Conservation (phyloP, 2,888 invertebrate genomes). For the Amblyjoppa proteus region DNA sequence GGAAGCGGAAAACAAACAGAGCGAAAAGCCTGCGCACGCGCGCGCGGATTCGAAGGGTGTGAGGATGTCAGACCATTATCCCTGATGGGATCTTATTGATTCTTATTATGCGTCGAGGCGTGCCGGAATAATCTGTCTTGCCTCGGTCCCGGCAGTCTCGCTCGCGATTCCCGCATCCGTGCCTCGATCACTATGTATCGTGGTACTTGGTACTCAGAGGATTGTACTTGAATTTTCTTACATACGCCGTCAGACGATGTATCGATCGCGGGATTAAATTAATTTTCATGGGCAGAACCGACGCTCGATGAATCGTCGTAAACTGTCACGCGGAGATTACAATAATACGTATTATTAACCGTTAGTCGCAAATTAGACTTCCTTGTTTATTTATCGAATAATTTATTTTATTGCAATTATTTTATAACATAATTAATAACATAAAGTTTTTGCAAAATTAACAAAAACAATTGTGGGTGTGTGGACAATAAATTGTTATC, state of each 20-base stretch:
- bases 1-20: constrained; percentile 76
- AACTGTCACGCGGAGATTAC: background rate
- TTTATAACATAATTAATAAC: background rate
- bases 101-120: constrained; percentile 81
- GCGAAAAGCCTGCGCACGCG: constrained; percentile 69
- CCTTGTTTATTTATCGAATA: background rate
- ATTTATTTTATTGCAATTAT: background rate
- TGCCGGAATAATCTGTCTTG: constrained; percentile 78
- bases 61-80: constrained; percentile 76
- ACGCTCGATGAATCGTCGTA: constrained; percentile 16
- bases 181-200: background rate
- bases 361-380: background rate
- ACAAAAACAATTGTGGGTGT: background rate
- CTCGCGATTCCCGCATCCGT: constrained; percentile 13
- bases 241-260: constrained; percentile 5
- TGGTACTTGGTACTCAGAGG: constrained; percentile 8
- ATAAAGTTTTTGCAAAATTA: background rate
- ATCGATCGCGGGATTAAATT: constrained; percentile 29
- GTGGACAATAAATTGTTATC: no score
- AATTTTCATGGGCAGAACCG: constrained; percentile 3
- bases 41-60: constrained; percentile 48
- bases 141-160: constrained; percentile 40
- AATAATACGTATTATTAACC: background rate
- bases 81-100: constrained; percentile 78
- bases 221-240: constrained; percentile 26